These are phyloP conservation scores for Drosophila mercatorum DNA, from an alignment of 2,888 invertebrate species.

Conservation along the genomic window DNA sequence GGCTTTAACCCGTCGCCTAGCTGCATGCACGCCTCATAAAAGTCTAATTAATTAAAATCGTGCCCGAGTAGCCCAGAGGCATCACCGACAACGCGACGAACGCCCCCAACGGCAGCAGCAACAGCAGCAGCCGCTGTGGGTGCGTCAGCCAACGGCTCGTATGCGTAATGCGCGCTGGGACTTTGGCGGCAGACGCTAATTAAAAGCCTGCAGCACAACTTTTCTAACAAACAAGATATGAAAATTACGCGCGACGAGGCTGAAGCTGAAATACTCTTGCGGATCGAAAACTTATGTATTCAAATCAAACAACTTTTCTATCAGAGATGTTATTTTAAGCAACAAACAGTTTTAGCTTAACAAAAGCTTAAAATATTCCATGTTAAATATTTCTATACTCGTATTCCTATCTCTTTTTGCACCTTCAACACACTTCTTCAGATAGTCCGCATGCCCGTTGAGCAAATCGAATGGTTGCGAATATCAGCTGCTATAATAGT, in stretches of 20 bases:
- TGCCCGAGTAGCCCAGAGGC: slow-evolving; percentile 70
- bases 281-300: not conserved
- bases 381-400: no score
- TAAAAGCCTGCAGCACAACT: slow-evolving; percentile 72
- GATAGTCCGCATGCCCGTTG: not conserved
- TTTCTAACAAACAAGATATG: slow-evolving; percentile 49
- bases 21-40: slow-evolving; percentile 76
- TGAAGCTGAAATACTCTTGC: slow-evolving; percentile 33
- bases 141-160: slow-evolving; percentile 62
- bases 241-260: not conserved
- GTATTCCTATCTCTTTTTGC: not conserved
- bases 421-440: no score
- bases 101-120: slow-evolving; percentile 29
- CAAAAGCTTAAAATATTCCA: no score
- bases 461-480: not conserved
- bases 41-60: slow-evolving; percentile 83
- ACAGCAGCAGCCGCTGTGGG: slow-evolving; percentile 25
- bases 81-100: slow-evolving; percentile 59
- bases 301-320: no score
- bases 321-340: no score
- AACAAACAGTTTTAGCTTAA: no score
- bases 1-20: slow-evolving; percentile 70
- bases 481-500: slow-evolving; percentile 35
- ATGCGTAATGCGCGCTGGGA: slow-evolving; percentile 76
- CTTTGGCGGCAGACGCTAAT: slow-evolving; percentile 67